phyloP scores from a whole-genome alignment of 2,888 invertebrate species.

The Glaucopsyche alexis region DNA sequence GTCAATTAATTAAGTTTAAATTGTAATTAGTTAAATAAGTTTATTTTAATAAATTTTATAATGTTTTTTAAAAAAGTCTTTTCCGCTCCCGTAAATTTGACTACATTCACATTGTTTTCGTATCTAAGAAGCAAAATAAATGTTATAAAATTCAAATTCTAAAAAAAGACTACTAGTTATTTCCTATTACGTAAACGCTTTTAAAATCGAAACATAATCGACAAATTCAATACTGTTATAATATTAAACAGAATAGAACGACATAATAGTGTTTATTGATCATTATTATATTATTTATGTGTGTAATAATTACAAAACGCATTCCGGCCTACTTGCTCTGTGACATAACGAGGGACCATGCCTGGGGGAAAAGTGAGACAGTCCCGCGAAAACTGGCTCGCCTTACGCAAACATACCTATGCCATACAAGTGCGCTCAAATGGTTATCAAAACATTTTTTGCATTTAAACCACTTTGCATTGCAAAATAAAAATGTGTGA shows the following conservation, averaged over 20 bases:
- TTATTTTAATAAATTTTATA: too few relatives aligned
- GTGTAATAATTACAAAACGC: constrained; percentile 51
- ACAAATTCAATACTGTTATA: background rate
- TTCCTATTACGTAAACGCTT: background rate
- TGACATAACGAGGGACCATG: constrained; percentile 52
- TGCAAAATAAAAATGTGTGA: constrained; percentile 1
- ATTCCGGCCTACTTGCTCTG: constrained; percentile 51
- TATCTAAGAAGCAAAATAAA: too few relatives aligned
- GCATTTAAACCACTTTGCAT: background rate
- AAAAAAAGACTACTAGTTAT: too few relatives aligned
- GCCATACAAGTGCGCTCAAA: constrained; percentile 16
- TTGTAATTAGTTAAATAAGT: too few relatives aligned
- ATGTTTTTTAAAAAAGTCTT: too few relatives aligned
- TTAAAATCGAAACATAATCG: background rate
- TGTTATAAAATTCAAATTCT: too few relatives aligned
- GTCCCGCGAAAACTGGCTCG: constrained; percentile 35
- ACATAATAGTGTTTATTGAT: background rate
- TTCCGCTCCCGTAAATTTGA: too few relatives aligned
- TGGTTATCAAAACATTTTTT: background rate
- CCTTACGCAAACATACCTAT: constrained; percentile 24
- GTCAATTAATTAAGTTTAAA: too few relatives aligned
- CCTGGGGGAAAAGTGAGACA: constrained; percentile 44
- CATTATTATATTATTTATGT: background rate
- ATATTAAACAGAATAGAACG: background rate
- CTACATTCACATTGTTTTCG: too few relatives aligned